These are phyloP conservation scores for Hydractinia echinata DNA, from an alignment of 30 jellyfish, hydroid and myxozoan species.

Conservation along the genomic window DNA sequence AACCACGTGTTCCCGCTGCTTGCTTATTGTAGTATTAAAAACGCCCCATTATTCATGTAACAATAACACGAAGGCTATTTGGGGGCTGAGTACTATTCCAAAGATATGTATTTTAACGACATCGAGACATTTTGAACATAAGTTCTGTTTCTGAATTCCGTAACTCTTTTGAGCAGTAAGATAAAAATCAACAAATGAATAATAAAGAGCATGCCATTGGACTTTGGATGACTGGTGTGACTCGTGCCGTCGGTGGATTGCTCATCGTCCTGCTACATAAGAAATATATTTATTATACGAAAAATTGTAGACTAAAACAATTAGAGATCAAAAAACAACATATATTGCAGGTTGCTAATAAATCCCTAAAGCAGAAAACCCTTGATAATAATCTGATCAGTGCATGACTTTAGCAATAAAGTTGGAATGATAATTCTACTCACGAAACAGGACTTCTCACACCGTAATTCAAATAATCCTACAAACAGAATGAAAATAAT, in stretches of 20 bases:
- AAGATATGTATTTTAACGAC: too few relatives aligned
- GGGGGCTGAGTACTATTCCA: too few relatives aligned
- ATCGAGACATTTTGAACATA: too few relatives aligned
- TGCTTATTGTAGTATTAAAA: too few relatives aligned
- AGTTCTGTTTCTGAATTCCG: too few relatives aligned
- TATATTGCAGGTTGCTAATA: background rate
- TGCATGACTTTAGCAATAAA: too few relatives aligned
- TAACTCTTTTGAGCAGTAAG: too few relatives aligned
- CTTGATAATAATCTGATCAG: too few relatives aligned
- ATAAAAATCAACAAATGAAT: background rate
- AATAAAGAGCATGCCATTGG: constrained; percentile 40
- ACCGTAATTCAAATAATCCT: background rate
- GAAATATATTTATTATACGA: background rate
- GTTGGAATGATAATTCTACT: background rate
- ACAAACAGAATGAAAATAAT: too few relatives aligned
- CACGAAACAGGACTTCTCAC: constrained; percentile 31
- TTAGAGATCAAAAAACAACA: background rate
- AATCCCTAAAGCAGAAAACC: background rate
- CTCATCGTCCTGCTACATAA: background rate
- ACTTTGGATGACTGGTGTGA: constrained; percentile 59
- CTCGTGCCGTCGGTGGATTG: constrained; percentile 43
- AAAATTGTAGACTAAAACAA: background rate
- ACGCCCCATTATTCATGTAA: too few relatives aligned
- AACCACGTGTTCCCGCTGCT: too few relatives aligned
- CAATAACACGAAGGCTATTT: too few relatives aligned